Evolutionary conservation across 2,888 invertebrate species (phyloP), one percentile per base, ranked within the genome.

Genomic region (Macrophya annulata): DNA sequence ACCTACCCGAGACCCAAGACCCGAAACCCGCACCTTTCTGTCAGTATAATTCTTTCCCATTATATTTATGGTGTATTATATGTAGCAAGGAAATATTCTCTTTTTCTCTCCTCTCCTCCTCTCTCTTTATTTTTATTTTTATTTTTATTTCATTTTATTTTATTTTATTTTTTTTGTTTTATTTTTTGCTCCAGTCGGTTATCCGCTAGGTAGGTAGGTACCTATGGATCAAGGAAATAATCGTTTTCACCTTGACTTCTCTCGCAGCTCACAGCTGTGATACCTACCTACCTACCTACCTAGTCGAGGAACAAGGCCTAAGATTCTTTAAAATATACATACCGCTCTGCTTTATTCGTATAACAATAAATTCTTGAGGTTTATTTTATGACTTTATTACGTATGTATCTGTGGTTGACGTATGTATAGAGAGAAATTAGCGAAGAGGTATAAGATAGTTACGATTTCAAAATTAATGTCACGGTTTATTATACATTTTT

Each of bases 161-260:
- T 3, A 17, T 37, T 72, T 72, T 43, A n/a, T n/a, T n/a, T n/a
- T n/a, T 31, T 31, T 31, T 1, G 31, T 31, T 31, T 31, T 3
- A 17, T 37, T 72, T 72, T 43, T 43, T 72, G n/a, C 12, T 62
- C 8, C 25, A 12, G 12, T 12, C 10, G 10, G 62, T 62, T 62
- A 62, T 12, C 2, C 25, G 62, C 71, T 71, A 40, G 62, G 62
- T 62, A 48, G 48, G 48, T 62, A 62, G 62, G 62, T 62, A 62
- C 62, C 62, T 65, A 40, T 51, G 76, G 48, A 51, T 68, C 68
- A 68, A 25, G 37, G 51, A 55, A 77, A 55, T 77, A 77, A 77
- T 77, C 51, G 76, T 77, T 77, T 51, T 77, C 76, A 77, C 76
- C 76, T 77, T 77, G 76, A 51, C 76, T 77, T 9, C 72, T 40